phyloP scores from a whole-genome alignment of 64 coral and sea anemone species.

The Astreopora myriophthalma region DNA sequence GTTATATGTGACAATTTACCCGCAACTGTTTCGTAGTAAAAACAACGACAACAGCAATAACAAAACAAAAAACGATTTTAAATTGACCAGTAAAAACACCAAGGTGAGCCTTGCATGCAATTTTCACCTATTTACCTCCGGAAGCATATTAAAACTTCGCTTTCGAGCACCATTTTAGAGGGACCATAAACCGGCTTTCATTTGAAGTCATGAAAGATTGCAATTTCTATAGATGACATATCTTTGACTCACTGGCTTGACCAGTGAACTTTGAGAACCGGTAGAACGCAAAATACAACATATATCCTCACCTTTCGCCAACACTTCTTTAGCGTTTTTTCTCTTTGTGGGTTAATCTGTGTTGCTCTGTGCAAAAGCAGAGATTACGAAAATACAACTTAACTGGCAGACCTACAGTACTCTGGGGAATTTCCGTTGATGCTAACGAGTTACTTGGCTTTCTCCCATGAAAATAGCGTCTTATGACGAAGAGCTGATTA shows the following conservation, averaged over 20 bases:
- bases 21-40: too few relatives aligned
- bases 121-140: neutral
- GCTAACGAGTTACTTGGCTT: slow-evolving; percentile 13
- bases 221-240: neutral
- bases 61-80: too few relatives aligned
- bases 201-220: neutral
- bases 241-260: neutral
- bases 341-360: neutral
- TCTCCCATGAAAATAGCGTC: slow-evolving; percentile 21
- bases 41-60: too few relatives aligned
- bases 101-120: neutral
- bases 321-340: neutral
- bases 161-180: neutral
- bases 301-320: neutral
- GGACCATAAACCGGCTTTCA: too few relatives aligned
- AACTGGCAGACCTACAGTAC: neutral
- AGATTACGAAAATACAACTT: neutral
- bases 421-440: slow-evolving; percentile 35
- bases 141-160: neutral
- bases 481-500: slow-evolving; percentile 17
- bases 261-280: neutral
- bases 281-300: too few relatives aligned
- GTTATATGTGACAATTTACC: too few relatives aligned
- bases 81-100: neutral
- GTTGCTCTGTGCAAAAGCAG: neutral